Evolutionary conservation across 2,113 vertebrate species (phyloP), one percentile per base, ranked within the genome.

Genomic region (Tylochromis polylepis): DNA sequence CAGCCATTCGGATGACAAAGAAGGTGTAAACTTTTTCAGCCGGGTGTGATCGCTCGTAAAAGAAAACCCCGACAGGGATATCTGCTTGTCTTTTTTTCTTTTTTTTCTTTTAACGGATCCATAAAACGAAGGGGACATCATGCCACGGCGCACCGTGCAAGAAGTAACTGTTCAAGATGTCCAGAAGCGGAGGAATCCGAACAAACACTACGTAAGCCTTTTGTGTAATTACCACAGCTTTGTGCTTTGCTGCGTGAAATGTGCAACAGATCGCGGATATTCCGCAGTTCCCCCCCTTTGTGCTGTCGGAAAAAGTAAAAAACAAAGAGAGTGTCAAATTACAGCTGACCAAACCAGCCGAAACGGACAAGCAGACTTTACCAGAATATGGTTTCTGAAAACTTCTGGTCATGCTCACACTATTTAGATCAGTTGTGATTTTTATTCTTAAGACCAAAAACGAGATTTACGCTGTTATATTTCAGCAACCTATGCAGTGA

Each of bases 101-200:
- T 56, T 43, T 29, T 62, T 14, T 22, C 49, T 81, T 79, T 15
- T 43, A 84, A 82, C 72, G 62, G 81, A 56, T 79, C 65, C 34
- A 14, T 8, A 58, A 56, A 65, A 65, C 67, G 82, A 90, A 79
- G 85, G 87, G 91, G 85, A 88, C 92, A 91, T 60, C 94, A 97
- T 97, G 96, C 95, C 96, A 22, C 94, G 96, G 88, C 93, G 96
- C 72, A 96, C 95, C 56, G 96, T 96, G 81, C 96, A 91, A 81
- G 96, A 97, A 91, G 96, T 97, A 53, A 96, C 95, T 10, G 96
- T 97, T 72, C 96, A 97, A 78, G 96, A 97, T 81, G 96, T 97
- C 85, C 96, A 97, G 89, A 97, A 97, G 92, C 84, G 96, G 85
- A 93, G 96, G 79, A 97, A 87, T 53, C 96, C 96, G 16, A 97